phyloP scores from a whole-genome alignment of 2,113 vertebrate species.

The Castor canadensis region DNA sequence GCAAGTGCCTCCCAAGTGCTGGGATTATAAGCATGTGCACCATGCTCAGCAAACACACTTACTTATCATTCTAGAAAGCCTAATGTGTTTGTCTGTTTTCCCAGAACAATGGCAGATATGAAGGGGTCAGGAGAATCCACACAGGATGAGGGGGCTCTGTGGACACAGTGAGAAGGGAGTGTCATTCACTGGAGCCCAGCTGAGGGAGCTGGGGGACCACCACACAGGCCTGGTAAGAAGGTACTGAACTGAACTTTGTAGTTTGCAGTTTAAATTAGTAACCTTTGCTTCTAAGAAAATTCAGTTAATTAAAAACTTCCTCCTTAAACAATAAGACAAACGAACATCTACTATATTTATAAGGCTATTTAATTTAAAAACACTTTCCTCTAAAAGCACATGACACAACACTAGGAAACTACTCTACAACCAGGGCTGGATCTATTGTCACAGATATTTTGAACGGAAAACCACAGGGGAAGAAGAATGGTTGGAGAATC shows the following conservation, averaged over 20 bases:
- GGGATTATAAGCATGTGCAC: too few species aligned
- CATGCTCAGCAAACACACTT: too few species aligned
- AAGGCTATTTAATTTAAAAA: not conserved
- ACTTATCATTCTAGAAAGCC: too few species aligned
- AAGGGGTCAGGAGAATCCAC: not conserved
- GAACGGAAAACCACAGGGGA: not conserved
- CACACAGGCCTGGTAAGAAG: not conserved
- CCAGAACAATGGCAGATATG: too few species aligned
- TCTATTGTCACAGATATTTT: fast-evolving
- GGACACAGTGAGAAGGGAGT: too few species aligned
- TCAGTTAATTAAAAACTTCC: not conserved
- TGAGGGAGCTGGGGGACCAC: not conserved
- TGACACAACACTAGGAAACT: too few species aligned
- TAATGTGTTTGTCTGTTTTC: not conserved
- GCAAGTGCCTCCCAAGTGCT: too few species aligned
- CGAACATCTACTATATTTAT: not conserved
- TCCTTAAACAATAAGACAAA: not conserved
- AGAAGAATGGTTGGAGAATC: fast-evolving
- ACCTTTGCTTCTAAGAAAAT: not conserved
- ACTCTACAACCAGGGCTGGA: not conserved
- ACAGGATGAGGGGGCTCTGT: not conserved
- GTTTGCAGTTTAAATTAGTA: not conserved
- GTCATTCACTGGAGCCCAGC: not conserved
- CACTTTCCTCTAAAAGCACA: not conserved
- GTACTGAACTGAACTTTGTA: not conserved